These are phyloP conservation scores for Lepidothrix coronata DNA, from an alignment of 2,113 vertebrate genomes.

Conservation along the genomic window DNA sequence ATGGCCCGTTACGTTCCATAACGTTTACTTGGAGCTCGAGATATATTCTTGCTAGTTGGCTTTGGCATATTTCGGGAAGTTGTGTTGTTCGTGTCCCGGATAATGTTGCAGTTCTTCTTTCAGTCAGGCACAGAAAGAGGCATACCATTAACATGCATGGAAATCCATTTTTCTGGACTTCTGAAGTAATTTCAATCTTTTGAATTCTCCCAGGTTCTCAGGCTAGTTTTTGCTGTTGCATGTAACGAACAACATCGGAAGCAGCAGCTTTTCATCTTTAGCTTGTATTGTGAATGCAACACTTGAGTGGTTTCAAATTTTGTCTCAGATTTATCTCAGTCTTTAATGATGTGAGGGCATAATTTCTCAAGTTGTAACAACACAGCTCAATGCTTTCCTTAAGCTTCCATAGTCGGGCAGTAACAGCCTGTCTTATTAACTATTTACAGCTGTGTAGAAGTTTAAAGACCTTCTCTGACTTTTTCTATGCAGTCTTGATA, in stretches of 20 bases:
- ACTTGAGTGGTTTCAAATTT: neutral
- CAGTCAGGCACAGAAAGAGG: neutral
- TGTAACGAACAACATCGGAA: neutral
- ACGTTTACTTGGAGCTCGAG: neutral
- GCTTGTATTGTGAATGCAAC: neutral
- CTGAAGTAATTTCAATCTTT: neutral
- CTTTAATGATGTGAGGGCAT: neutral
- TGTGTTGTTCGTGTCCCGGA: neutral
- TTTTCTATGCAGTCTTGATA: neutral
- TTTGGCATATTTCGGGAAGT: neutral
- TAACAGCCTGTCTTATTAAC: neutral
- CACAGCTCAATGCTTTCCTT: neutral
- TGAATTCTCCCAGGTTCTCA: neutral
- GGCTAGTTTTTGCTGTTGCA: neutral
- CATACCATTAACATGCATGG: accelerated
- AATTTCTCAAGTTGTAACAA: neutral
- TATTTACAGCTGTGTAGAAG: neutral
- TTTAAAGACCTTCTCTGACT: neutral
- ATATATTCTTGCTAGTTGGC: neutral
- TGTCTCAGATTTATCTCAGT: neutral
- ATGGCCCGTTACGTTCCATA: neutral
- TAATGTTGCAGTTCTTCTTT: neutral
- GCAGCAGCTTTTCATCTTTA: neutral
- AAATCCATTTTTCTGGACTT: neutral
- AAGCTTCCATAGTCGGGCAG: neutral